Evolutionary conservation across 2,888 invertebrate genomes (phyloP), one percentile per base, ranked within the genome.

Genomic region (Hipparchia sbordonii): DNA sequence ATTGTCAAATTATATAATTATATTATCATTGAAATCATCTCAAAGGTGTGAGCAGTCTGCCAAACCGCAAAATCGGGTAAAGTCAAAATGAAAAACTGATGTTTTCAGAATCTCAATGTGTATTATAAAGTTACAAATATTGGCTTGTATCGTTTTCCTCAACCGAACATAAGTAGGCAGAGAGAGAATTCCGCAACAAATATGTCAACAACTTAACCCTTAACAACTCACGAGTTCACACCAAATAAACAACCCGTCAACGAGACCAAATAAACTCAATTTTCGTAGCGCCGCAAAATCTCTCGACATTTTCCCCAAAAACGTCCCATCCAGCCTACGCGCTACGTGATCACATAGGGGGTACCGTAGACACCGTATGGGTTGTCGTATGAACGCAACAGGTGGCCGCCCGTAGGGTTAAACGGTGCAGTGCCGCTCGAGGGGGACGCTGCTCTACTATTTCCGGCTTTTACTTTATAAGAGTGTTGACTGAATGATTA

Each of bases 391-490:
- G 88, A 82, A 80, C 79, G 86, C 92, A 93, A 93, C 93, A 93
- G 91, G 93, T 93, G 91, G 90, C 81, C 76, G 89, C 90, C 92
- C 91, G 92, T 92, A 92, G 92, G 93, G 93, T 93, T 93, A 93
- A 92, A 84, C 87, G 87, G 81, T 83, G 79, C 78, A 80, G 78
- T 77, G 77, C 80, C 76, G 79, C 78, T 73, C 45, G 82, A 62
- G 75, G 10, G 73, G 77, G 52, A 77, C 72, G 77, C 68, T 86
- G 85, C 92, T 93, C 89, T 87, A 84, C 81, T 75, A 70, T 13
- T 73, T 72, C 73, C 71, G 69, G 67, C 61, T 71, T 46, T 70
- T 60, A 8, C 10, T 72, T 13, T 3, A 51, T 65, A 8, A 8
- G 56, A 13, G 13, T 56, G 13, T 56, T 56, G 13, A 56, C n/a